A percentile compares a stretch with the other conserved stretches of the same genome.
Conservation (phyloP, 2,113 vertebrate genomes). For the Catharus bicknelli region DNA sequence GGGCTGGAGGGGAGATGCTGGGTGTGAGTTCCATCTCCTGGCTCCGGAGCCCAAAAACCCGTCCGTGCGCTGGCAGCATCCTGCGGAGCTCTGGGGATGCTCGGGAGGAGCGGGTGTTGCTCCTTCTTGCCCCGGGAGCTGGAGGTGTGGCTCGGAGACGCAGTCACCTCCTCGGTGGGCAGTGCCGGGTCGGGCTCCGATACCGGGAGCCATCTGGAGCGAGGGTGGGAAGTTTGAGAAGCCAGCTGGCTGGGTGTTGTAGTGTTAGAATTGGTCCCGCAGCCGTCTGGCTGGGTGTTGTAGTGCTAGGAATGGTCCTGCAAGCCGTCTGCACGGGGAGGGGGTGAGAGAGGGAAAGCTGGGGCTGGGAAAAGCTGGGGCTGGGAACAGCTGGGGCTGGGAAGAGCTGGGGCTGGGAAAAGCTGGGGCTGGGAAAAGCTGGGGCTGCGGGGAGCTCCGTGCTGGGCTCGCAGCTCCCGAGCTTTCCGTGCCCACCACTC, state of each 20-base stretch:
- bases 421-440: not conserved
- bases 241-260: slow-evolving; percentile 60
- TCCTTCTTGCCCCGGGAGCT: not conserved
- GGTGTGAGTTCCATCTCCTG: not conserved
- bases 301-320: slow-evolving; percentile 9
- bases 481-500: not conserved
- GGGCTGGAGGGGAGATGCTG: not conserved
- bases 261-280: slow-evolving; percentile 21
- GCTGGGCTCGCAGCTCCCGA: not conserved
- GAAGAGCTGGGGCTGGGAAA: not conserved
- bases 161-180: slow-evolving; percentile 19
- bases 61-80: not conserved
- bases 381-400: not conserved
- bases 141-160: not conserved
- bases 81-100: not conserved
- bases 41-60: not conserved
- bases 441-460: not conserved
- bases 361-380: not conserved
- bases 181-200: not conserved
- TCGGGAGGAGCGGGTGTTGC: not conserved
- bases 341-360: not conserved
- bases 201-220: slow-evolving; percentile 40
- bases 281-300: slow-evolving; percentile 58
- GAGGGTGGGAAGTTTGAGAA: slow-evolving; percentile 38
- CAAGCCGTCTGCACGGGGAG: not conserved